These are phyloP conservation scores for Philhelius pedissequus DNA, from an alignment of 2,888 invertebrate species.

Conservation along the genomic window DNA sequence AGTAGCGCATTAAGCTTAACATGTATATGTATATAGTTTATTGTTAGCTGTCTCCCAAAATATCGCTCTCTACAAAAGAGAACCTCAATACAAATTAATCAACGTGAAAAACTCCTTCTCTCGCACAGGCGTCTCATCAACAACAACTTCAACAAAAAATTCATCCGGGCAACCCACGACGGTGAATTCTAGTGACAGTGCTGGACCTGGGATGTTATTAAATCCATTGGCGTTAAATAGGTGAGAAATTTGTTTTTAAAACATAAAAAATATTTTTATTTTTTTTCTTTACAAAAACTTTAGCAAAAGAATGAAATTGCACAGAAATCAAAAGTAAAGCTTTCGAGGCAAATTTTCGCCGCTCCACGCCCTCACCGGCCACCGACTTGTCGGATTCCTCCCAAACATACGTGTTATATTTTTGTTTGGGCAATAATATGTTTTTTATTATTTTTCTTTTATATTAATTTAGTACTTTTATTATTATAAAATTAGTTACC, in stretches of 20 bases:
- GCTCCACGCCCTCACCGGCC: not conserved
- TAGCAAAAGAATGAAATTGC: conserved; percentile 57
- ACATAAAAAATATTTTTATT: not conserved
- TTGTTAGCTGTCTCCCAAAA: not conserved
- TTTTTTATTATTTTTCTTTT: not conserved
- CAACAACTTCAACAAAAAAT: conserved; percentile 33
- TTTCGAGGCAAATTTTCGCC: no score
- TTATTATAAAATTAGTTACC: not conserved
- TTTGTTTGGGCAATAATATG: no score
- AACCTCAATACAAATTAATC: not conserved
- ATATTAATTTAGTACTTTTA: not conserved
- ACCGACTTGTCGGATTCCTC: not conserved
- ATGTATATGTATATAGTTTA: not conserved
- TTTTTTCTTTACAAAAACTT: conserved; percentile 1
- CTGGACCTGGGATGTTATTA: conserved; percentile 50
- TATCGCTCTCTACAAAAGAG: not conserved
- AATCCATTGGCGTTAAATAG: conserved; percentile 57
- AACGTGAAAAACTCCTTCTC: conserved; percentile 29
- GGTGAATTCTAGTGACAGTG: conserved; percentile 34
- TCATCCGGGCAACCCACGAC: conserved; percentile 31
- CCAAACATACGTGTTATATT: no score
- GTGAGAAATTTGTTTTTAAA: not conserved
- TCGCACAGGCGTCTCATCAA: conserved; percentile 56
- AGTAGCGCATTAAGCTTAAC: not conserved
- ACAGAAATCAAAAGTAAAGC: conserved; percentile 52